Percentiles rank a stretch among this genome's conserved stretches.
Evolutionary conservation across 1,140 invertebrate species (phyloP).

Genomic region (silkworm (Bombyx mori)): ASM3026992v2 NC_085110.1:7551001-7551500

Average conservation of each 20-base stretch:
- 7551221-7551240: too few relatives aligned
- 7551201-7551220: too few relatives aligned
- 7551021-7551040: conserved; percentile 12
- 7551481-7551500: conserved; percentile 10
- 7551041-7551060: conserved; percentile 29
- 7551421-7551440: background rate
- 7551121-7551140: conserved; percentile 52
- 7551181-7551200: too few relatives aligned
- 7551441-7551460: conserved; percentile 1
- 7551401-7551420: conserved; percentile 8
- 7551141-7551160: conserved; percentile 46
- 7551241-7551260: too few relatives aligned
- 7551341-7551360: background rate
- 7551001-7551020: background rate
- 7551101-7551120: conserved; percentile 34
- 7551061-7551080: conserved; percentile 23
- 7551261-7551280: too few relatives aligned
- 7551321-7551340: too few relatives aligned
- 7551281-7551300: too few relatives aligned
- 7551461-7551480: conserved; percentile 13
- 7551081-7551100: conserved; percentile 25
- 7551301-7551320: too few relatives aligned
- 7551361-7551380: conserved; percentile 10
- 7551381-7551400: conserved; percentile 12
- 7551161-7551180: too few relatives aligned